Evolutionary conservation across 2,888 invertebrate genomes (phyloP), one percentile per base, ranked within the genome.

Genomic region (Cosmopolites sordidus): DNA sequence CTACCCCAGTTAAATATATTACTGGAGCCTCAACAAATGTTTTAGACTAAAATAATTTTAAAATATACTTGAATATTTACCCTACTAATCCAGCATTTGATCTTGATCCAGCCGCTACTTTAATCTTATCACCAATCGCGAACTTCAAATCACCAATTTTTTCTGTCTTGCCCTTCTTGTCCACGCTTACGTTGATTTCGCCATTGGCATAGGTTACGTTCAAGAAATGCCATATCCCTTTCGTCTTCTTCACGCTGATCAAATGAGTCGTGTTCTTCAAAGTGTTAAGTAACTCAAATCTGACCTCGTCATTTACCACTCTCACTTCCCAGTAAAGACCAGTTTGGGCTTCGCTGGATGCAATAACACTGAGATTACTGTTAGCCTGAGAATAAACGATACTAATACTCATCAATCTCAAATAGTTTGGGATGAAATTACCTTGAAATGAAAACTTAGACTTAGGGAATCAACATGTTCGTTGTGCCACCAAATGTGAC

Each of bases 281-380:
- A 37, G 82, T 77, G 62, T 89, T 86, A 30, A 87, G 82, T 45
- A 92, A 75, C 73, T 90, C 89, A 68, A 92, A 92, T 63, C 90
- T 80, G 56, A 92, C 84, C 75, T 91, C 90, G 70, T 91, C 90
- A 70, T 89, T 88, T 8, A 89, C 86, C 67, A 89, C 82, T 50
- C 89, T 80, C 22, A 92, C 89, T 83, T 92, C 92, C 92, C 92
- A 93, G 73, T 89, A 90, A 60, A 92, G 87, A 40, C 85, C 81
- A 47, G 84, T 83, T 64, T 79, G 80, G 42, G 89, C 86, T 71
- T 89, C 88, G 67, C 90, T 89, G 54, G 90, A 90, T 48, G 92
- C 92, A 62, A 93, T 76, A 41, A 92, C 89, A 22, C 91, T 92
- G 75, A 89, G 83, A 57, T 74, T 74, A 60, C 84, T 86, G 66